phyloP scores from a whole-genome alignment of 2,113 vertebrate species.

The Tringa solitaria region DNA sequence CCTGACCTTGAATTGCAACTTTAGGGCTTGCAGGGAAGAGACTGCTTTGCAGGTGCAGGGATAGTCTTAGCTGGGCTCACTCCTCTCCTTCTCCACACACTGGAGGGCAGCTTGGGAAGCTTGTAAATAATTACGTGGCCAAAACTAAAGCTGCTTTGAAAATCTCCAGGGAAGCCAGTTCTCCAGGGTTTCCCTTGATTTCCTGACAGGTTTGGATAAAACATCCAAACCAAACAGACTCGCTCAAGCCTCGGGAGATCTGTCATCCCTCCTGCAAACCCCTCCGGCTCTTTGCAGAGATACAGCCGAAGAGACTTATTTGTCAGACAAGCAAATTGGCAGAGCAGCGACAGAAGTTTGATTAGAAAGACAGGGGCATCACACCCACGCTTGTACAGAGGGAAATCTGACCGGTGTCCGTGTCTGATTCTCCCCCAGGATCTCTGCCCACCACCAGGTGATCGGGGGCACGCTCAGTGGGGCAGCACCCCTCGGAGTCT shows the following conservation, averaged over 20 bases:
- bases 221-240: neutral
- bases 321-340: neutral
- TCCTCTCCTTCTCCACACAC: neutral
- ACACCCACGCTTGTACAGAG: neutral
- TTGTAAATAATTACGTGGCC: neutral
- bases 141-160: slow-evolving; percentile 6
- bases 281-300: neutral
- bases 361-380: neutral
- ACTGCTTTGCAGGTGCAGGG: neutral
- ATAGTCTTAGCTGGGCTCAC: neutral
- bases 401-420: slow-evolving; percentile 35
- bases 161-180: neutral
- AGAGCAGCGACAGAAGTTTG: neutral
- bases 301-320: neutral
- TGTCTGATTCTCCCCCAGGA: slow-evolving; percentile 27
- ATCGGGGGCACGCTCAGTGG: slow-evolving; percentile 48
- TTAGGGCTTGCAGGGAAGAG: neutral
- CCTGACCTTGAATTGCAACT: neutral
- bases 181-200: neutral
- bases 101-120: neutral
- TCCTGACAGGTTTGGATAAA: slow-evolving; percentile 36
- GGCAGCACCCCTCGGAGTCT: slow-evolving; percentile 45
- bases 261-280: slow-evolving; percentile 2
- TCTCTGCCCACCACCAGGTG: slow-evolving; percentile 60
- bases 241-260: neutral